A percentile compares a stretch with the other conserved stretches of the same genome.
Evolutionary conservation across 2,888 invertebrate species (phyloP).

Genomic region (Pemphredon lugubris): DNA sequence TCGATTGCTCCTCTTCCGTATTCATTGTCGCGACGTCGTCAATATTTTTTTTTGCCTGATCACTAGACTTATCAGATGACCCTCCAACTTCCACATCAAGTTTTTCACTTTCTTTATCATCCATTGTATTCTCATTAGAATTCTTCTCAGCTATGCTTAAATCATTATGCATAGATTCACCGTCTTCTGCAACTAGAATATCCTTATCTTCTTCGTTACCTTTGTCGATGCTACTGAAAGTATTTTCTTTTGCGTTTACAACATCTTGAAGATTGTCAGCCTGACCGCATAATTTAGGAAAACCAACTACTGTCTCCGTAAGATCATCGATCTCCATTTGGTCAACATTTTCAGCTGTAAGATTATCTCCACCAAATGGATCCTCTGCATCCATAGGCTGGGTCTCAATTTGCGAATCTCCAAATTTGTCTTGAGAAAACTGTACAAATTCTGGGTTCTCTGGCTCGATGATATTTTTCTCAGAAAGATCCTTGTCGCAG

Average conservation of each 20-base stretch:
- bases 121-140: conserved; percentile 6
- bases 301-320: conserved; percentile 80
- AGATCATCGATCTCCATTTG: conserved; percentile 69
- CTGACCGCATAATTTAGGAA: conserved; percentile 83
- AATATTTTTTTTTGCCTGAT: conserved; percentile 39
- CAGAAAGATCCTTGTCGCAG: conserved; percentile 31
- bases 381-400: conserved; percentile 77
- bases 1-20: conserved; percentile 65
- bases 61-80: conserved; percentile 20
- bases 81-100: conserved; percentile 12
- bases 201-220: conserved; percentile 24
- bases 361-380: conserved; percentile 77
- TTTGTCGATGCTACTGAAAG: conserved; percentile 21
- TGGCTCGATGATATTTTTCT: conserved; percentile 61
- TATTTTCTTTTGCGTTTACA: conserved; percentile 60
- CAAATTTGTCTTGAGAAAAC: conserved; percentile 76
- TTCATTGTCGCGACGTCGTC: conserved; percentile 55
- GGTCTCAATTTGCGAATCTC: conserved; percentile 74
- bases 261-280: conserved; percentile 76
- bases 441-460: conserved; percentile 79
- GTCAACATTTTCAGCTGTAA: conserved; percentile 70
- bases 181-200: conserved; percentile 3
- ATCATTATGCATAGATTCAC: background rate
- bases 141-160: conserved; percentile 13
- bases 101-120: conserved; percentile 13